Base-by-base conservation (phyloP, 2,797 vertebrate genomes). In the Rhinatrema bivittatum region DNA sequence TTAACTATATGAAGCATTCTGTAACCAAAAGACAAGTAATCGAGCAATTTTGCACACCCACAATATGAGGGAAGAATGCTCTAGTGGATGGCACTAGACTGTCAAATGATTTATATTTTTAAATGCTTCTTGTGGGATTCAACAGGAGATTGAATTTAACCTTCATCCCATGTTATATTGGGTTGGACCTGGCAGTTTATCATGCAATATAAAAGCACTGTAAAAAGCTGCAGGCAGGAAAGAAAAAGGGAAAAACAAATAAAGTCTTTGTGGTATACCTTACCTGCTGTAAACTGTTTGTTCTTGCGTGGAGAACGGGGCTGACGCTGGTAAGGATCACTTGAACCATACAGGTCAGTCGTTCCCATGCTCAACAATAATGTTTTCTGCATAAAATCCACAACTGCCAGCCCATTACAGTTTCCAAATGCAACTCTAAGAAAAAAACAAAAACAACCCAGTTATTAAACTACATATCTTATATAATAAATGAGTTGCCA, bases 371-470 rank as follows among this genome's bases (percentile, higher is more conserved):
- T 94, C 65, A 98, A 72, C 41, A 99, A 60, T 22, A 94, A 56
- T 24, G 76, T 92, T 83, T 91, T 99, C 87, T 98, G 95, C 58
- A 96, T 82, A 64, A 93, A 96, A 83, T 99, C 95, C 74, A 99
- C 90, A 44, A 99, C 83, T 0, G 83, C 92, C 40, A 99, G 76
- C 42, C 94, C 94, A 43, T 84, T 95, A 69, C 89, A 90, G 72
- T 93, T 98, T 49, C 96, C 95, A 73, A 98, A 86, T 36, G 95
- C 91, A 78, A 98, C 75, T 52, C 96, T 98, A 65, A 52, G 35
- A 46, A 61, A 33, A 54, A 6, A 62, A n/a, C 62, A 33, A 54
- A 6, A 62, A n/a, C 62, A 16, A 15, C 10, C 38, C 22, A 18
- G n/a, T 12, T 5, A 41, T 20, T 12, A n/a, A 0, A 5, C 5